Evolutionary conservation across 2,888 invertebrate genomes (phyloP).

Genomic region (Ormia ochracea): DNA sequence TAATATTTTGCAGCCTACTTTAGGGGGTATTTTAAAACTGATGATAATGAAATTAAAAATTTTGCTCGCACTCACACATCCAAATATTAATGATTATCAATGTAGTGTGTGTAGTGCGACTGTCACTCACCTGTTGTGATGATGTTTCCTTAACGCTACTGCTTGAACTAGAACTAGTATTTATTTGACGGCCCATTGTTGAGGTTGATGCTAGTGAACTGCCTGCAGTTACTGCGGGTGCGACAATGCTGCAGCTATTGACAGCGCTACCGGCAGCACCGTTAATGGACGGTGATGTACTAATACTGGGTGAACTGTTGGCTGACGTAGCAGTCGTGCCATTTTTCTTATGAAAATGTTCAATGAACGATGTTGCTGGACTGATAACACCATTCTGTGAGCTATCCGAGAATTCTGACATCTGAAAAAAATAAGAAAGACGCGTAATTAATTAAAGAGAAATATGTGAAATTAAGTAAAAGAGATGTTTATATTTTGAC

Average conservation of each 20-base stretch:
- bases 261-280: slow-evolving; percentile 69
- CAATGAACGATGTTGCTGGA: slow-evolving; percentile 83
- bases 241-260: slow-evolving; percentile 31
- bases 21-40: slow-evolving; percentile 48
- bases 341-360: slow-evolving; percentile 84
- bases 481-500: neutral
- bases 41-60: neutral
- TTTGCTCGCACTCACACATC: neutral
- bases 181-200: slow-evolving; percentile 66
- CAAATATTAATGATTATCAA: neutral
- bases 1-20: slow-evolving; percentile 48
- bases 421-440: slow-evolving; percentile 68
- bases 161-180: slow-evolving; percentile 75
- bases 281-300: slow-evolving; percentile 62
- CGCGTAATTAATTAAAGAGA: neutral
- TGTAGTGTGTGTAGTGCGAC: neutral
- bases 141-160: slow-evolving; percentile 78
- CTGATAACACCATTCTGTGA: slow-evolving; percentile 74
- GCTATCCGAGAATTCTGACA: slow-evolving; percentile 77
- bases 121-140: slow-evolving; percentile 74
- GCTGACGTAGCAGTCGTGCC: slow-evolving; percentile 65
- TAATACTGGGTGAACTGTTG: slow-evolving; percentile 53
- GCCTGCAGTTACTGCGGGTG: slow-evolving; percentile 37
- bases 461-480: neutral
- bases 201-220: slow-evolving; percentile 59